Conservation (phyloP, 2,113 vertebrate species). For the Orthonyx spaldingii region DNA sequence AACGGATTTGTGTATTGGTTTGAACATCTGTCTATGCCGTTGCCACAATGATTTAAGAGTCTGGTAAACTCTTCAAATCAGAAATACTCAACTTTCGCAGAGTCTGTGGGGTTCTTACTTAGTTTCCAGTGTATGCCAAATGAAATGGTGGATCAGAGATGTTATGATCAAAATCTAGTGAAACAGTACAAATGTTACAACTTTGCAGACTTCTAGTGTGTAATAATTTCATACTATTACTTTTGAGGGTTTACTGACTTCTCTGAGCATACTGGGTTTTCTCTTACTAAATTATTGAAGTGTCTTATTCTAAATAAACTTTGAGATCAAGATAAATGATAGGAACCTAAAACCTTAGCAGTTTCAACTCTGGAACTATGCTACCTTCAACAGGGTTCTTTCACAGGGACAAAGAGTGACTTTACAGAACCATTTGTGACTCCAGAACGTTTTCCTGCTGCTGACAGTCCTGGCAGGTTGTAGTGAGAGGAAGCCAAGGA, state of each 20-base stretch:
- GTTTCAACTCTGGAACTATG: neutral
- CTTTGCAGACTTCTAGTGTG: neutral
- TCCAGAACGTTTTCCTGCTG: neutral
- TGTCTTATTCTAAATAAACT: neutral
- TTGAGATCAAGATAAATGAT: neutral
- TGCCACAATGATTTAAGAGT: neutral
- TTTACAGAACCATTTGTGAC: neutral
- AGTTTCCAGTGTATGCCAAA: neutral
- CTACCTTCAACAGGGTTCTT: neutral
- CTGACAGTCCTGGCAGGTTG: fast-evolving
- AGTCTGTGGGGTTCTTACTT: neutral
- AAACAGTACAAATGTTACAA: neutral
- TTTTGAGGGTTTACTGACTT: neutral
- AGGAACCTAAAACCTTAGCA: neutral
- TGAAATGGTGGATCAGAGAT: neutral
- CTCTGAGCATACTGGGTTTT: neutral
- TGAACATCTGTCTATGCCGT: neutral
- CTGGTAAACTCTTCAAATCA: neutral
- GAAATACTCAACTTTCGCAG: neutral
- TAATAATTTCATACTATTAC: neutral
- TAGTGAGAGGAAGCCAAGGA: neutral
- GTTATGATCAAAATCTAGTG: neutral
- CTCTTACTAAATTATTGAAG: neutral
- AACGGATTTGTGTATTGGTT: neutral
- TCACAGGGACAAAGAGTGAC: neutral